Conservation (phyloP, 2,113 vertebrate species). For the Donacobius atricapilla region DNA sequence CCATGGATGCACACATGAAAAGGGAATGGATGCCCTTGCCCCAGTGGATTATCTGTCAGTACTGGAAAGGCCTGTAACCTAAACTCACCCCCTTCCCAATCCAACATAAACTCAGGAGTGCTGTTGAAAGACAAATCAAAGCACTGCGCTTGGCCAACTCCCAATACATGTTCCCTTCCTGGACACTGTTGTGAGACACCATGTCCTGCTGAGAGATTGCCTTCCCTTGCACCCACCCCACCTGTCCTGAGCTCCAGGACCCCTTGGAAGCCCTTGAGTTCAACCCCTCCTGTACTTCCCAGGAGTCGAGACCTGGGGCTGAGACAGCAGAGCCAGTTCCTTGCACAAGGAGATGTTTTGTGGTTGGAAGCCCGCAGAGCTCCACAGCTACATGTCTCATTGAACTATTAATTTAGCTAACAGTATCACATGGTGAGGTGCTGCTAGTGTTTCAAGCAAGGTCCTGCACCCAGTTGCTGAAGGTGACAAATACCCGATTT, state of each 20-base stretch:
- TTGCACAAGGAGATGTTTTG: background rate
- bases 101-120: background rate
- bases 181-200: background rate
- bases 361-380: background rate
- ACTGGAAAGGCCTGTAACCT: slow-evolving; percentile 13
- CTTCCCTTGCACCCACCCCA: background rate
- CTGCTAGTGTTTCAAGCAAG: background rate
- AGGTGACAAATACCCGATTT: background rate
- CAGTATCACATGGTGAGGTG: background rate
- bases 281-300: background rate
- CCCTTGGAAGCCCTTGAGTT: background rate
- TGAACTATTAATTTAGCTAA: background rate
- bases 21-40: background rate
- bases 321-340: background rate
- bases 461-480: background rate
- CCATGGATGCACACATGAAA: background rate
- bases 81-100: background rate
- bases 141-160: background rate
- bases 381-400: background rate
- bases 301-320: background rate
- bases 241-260: rapidly evolving
- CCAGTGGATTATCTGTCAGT: background rate
- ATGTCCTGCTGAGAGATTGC: background rate
- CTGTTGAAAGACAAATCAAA: slow-evolving; percentile 35
- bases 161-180: background rate